Base-by-base conservation (phyloP, 2,888 invertebrate genomes). In the Eupithecia dodoneata region DNA sequence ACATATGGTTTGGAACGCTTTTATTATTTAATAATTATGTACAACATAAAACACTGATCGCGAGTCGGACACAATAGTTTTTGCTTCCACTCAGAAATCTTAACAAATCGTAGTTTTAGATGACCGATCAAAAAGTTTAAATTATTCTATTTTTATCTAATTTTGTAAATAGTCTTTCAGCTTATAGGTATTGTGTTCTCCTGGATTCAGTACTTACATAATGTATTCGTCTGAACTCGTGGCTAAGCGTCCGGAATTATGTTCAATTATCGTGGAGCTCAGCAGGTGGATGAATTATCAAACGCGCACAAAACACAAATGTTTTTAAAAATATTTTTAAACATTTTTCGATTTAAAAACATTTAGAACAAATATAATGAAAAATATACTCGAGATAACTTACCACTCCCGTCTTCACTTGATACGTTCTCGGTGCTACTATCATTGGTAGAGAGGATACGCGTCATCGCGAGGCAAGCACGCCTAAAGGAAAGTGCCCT, bases 391-490 rank as follows among this genome's bases (percentile, higher is more conserved):
- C 63, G 63, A 63, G 63, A 42, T 69, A 45, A 69, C 67, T 69
- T 44, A 69, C 67, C 45, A 18, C n/a, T 45, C 18, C n/a, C 65
- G 3, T 65, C 41, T 18, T 65, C 67, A 65, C 13, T 41, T 5
- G 41, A 12, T 41, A 12, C 41, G 3, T 42, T 65, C 0, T 12
- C 12, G 65, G 42, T 9, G 2, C 44, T 1, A 2, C 18, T 5
- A 12, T 47, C 74, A 47, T 72, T 76, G 9, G 72, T 72, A 3
- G 76, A 55, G n/a, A 79, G 41, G 2, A 79, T 55, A 30, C 41
- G 45, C 2, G 76, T 72, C 70, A 79, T 70, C 2, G 71, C 76
- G 9, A 15, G 13, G 59, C 18, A 79, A 4, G 79, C 76, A 4
- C 74, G 72, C 18, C 71, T 18, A 9, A 78, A 73, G 0, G 73